Evolutionary conservation across 2,113 vertebrate species (phyloP).

Genomic region (Brachyhypopomus occidentalis): DNA sequence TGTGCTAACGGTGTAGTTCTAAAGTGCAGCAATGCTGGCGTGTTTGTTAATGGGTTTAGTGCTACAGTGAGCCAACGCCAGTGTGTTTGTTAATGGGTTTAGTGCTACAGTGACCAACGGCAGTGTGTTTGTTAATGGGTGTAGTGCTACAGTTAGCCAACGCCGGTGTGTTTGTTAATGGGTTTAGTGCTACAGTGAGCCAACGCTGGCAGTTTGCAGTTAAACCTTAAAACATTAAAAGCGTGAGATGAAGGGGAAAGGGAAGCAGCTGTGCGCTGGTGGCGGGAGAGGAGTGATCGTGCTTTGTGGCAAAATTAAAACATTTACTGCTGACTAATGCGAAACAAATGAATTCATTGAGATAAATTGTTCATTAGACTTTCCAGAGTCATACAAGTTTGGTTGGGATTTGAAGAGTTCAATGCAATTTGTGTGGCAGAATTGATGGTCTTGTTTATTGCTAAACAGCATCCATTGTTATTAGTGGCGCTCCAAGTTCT

Average conservation of each 20-base stretch:
- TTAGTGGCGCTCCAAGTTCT: slow-evolving; percentile 21
- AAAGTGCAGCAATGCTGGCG: too few species aligned
- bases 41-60: too few species aligned
- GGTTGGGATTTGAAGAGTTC: slow-evolving; percentile 74
- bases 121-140: not conserved
- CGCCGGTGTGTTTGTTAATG: too few species aligned
- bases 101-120: too few species aligned
- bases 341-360: slow-evolving; percentile 73
- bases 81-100: not conserved
- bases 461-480: slow-evolving; percentile 28
- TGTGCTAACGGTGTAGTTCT: too few species aligned
- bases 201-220: not conserved
- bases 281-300: slow-evolving; percentile 51
- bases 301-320: slow-evolving; percentile 55
- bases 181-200: not conserved
- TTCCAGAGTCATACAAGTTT: slow-evolving; percentile 59
- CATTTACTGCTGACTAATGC: slow-evolving; percentile 69
- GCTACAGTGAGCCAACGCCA: not conserved
- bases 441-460: slow-evolving; percentile 44
- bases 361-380: slow-evolving; percentile 74
- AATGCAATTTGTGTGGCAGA: slow-evolving; percentile 62
- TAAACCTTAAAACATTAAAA: slow-evolving; percentile 48
- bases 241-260: slow-evolving; percentile 59
- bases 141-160: not conserved
- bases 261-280: slow-evolving; percentile 50